Conservation (phyloP, 1,140 invertebrate species). For the Grapholita molesta region DNA sequence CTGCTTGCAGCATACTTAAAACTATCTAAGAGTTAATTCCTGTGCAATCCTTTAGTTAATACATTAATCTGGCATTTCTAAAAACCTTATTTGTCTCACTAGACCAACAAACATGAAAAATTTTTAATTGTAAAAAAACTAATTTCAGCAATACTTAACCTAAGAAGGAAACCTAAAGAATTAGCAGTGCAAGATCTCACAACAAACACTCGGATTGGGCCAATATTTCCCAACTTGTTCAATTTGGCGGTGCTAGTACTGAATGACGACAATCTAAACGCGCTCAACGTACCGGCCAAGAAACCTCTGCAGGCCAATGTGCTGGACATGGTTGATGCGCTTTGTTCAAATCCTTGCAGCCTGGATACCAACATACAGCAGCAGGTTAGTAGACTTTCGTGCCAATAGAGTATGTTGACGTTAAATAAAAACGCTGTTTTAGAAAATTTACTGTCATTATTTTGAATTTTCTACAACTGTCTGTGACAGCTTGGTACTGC, state of each 20-base stretch:
- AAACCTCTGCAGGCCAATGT: conserved; percentile 69
- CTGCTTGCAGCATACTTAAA: too few species aligned
- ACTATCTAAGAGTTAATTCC: too few species aligned
- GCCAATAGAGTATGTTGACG: too few species aligned
- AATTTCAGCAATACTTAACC: conserved; percentile 65
- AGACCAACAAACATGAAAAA: too few species aligned
- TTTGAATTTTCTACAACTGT: too few species aligned
- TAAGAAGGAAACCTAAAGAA: conserved; percentile 64
- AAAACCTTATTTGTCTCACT: too few species aligned
- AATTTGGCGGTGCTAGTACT: conserved; percentile 69
- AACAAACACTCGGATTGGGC: conserved; percentile 71
- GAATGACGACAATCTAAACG: conserved; percentile 71
- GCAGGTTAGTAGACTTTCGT: too few species aligned
- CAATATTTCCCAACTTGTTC: conserved; percentile 74
- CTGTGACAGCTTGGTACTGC: too few species aligned
- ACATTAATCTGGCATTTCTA: too few species aligned
- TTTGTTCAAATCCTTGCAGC: conserved; percentile 73
- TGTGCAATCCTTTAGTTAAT: too few species aligned
- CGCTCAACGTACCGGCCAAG: conserved; percentile 64
- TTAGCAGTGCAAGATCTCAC: conserved; percentile 71
- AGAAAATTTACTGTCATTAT: too few species aligned
- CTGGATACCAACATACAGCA: conserved; percentile 74
- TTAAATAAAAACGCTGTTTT: conserved; percentile 16
- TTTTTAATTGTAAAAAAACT: not conserved
- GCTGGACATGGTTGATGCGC: conserved; percentile 70